These are phyloP conservation scores for Zophobas atratus DNA, from an alignment of 1,140 invertebrate genomes.

Conservation along the genomic window DNA sequence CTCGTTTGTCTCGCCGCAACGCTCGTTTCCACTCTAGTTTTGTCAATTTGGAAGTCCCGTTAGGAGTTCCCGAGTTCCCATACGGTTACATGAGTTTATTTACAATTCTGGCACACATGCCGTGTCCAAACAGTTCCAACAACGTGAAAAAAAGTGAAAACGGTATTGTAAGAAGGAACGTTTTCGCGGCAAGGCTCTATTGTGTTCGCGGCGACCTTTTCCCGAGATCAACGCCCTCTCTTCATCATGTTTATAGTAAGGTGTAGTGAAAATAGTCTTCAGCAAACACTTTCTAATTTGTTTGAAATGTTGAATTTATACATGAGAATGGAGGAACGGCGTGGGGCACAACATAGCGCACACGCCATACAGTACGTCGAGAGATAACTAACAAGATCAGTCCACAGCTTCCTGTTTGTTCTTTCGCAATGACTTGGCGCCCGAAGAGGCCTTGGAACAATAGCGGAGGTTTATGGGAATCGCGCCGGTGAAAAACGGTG, in stretches of 20 bases:
- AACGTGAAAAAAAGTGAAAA: constrained; percentile 35
- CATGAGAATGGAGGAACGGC: not conserved
- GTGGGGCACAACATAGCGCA: constrained; percentile 2
- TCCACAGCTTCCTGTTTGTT: constrained; percentile 27
- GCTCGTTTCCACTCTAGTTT: constrained; percentile 3
- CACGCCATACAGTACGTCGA: constrained; percentile 1
- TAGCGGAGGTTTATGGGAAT: not conserved
- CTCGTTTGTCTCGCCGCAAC: not conserved
- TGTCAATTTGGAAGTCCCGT: constrained; percentile 4
- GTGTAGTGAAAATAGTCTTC: constrained; percentile 30
- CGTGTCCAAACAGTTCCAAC: constrained; percentile 13
- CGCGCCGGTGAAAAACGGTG: not conserved
- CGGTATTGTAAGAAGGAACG: constrained; percentile 9
- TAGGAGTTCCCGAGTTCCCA: not conserved
- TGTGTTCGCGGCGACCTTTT: constrained; percentile 28
- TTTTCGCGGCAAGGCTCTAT: constrained; percentile 26
- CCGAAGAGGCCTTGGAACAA: not conserved
- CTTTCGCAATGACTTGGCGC: constrained; percentile 23
- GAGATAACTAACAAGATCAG: constrained; percentile 16
- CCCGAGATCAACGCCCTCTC: constrained; percentile 36
- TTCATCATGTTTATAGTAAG: constrained; percentile 6
- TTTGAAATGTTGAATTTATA: constrained; percentile 11
- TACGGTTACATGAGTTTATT: not conserved
- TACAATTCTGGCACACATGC: constrained; percentile 15
- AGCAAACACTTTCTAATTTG: constrained; percentile 37